phyloP scores from a whole-genome alignment of 2,113 vertebrate genomes.

The Podarcis muralis region DNA sequence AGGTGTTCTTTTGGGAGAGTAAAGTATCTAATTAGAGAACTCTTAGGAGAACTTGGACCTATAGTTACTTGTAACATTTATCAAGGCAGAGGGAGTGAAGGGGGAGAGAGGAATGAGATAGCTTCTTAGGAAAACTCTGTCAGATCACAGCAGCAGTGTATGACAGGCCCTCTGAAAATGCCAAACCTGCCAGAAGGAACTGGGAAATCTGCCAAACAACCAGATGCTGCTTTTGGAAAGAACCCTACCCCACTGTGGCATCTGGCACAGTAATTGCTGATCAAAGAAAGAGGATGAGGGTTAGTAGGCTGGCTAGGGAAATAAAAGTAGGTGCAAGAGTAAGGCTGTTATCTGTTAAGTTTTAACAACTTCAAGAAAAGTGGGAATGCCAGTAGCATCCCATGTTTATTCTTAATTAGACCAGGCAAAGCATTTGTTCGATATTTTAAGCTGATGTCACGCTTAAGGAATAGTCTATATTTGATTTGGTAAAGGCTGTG shows the following conservation, averaged over 20 bases:
- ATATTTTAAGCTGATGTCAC: background rate
- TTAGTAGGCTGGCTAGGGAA: background rate
- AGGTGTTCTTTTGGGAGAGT: background rate
- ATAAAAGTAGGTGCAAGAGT: background rate
- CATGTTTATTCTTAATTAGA: background rate
- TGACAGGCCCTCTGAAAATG: slow-evolving; percentile 16
- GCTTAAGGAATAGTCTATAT: background rate
- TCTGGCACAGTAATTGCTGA: slow-evolving; percentile 16
- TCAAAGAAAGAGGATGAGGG: background rate
- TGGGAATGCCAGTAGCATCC: background rate
- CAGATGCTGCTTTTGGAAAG: slow-evolving; percentile 32
- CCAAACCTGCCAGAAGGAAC: background rate
- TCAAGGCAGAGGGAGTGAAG: background rate
- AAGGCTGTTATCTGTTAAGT: background rate
- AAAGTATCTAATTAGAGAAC: background rate
- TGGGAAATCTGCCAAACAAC: slow-evolving; percentile 31
- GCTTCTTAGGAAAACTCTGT: background rate
- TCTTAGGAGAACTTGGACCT: background rate
- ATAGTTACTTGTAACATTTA: background rate
- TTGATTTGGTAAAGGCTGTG: background rate
- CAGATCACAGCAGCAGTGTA: slow-evolving; percentile 20
- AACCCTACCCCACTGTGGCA: background rate
- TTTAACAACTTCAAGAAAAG: slow-evolving; percentile 14
- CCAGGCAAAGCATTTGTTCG: background rate
- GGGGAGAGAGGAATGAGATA: background rate